These are phyloP conservation scores for Nibea albiflora DNA, from an alignment of 2,113 vertebrate species.

Conservation along the genomic window DNA sequence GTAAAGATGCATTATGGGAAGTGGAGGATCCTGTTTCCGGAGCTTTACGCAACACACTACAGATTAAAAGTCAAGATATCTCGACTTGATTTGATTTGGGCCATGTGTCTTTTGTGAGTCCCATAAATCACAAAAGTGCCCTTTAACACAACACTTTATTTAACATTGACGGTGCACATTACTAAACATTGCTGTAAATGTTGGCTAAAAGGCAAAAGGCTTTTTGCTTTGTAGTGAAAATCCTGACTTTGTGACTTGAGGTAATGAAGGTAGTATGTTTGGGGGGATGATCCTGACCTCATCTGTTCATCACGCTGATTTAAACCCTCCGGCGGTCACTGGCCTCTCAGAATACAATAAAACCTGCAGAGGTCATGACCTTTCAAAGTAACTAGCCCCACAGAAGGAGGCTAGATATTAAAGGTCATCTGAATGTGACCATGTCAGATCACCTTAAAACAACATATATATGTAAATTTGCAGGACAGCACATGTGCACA, in stretches of 20 bases:
- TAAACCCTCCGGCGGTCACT: slow-evolving; percentile 45
- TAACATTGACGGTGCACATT: neutral
- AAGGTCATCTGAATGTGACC: slow-evolving; percentile 50
- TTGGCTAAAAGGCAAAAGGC: neutral
- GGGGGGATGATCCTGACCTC: slow-evolving; percentile 54
- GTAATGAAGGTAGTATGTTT: slow-evolving; percentile 20
- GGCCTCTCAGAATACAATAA: neutral
- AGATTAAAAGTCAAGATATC: neutral
- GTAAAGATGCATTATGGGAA: neutral
- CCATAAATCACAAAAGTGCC: neutral
- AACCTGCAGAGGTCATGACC: slow-evolving; percentile 45
- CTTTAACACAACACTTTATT: neutral
- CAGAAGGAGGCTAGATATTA: slow-evolving; percentile 22
- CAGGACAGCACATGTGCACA: neutral
- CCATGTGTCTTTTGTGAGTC: neutral
- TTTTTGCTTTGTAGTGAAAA: neutral
- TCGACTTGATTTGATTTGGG: neutral
- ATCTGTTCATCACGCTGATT: slow-evolving; percentile 35
- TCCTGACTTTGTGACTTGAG: slow-evolving; percentile 22
- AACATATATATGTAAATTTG: slow-evolving; percentile 3
- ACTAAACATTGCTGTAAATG: neutral
- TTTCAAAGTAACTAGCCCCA: neutral
- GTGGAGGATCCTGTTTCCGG: neutral
- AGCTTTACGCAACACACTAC: neutral
- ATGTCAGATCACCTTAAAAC: slow-evolving; percentile 15